Evolutionary conservation across 2,113 vertebrate species (phyloP), one percentile per base, ranked within the genome.

Genomic region (Pholis gunnellus): DNA sequence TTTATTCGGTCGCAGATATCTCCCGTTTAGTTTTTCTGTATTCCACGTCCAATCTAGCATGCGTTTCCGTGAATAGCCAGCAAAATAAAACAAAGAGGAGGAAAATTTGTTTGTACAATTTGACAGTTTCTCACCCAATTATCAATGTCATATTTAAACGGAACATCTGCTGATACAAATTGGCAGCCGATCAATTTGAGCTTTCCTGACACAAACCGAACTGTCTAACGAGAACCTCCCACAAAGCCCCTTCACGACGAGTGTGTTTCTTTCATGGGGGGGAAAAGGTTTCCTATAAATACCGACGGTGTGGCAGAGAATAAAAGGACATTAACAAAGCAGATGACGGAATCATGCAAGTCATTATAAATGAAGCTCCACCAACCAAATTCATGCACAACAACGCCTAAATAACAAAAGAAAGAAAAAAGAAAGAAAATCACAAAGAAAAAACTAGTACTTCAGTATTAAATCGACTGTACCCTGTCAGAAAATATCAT

Each of bases 161-260:
- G 70, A 91, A 92, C 84, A 91, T 90, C 88, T 91, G 90, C 81
- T 68, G 82, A 89, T 76, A 81, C 65, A 87, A 90, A 89, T 52
- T 90, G 91, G 87, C 91, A 91, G 79, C 82, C 79, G 84, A 90
- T 90, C 89, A 90, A 88, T 90, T 79, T 84, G 81, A 77, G 75
- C 46, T 68, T 87, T 85, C 70, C 70, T 75, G 69, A 85, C 78
- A 82, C 71, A 85, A 88, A 87, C 76, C 48, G 73, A 79, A 90
- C 66, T 54, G 87, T 85, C 81, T 82, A 81, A 91, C 80, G 70
- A 87, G 75, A 86, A 75, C 82, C 83, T 88, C 77, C 74, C 67
- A 85, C 75, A 81, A 83, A 63, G 22, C 71, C 81, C 78, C 60
- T 9, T 76, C 77, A 83, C 52, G 81, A 81, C 46, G 48, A 75